phyloP scores from a whole-genome alignment of 2,113 vertebrate species.

The Pseudopipra pipra region DNA sequence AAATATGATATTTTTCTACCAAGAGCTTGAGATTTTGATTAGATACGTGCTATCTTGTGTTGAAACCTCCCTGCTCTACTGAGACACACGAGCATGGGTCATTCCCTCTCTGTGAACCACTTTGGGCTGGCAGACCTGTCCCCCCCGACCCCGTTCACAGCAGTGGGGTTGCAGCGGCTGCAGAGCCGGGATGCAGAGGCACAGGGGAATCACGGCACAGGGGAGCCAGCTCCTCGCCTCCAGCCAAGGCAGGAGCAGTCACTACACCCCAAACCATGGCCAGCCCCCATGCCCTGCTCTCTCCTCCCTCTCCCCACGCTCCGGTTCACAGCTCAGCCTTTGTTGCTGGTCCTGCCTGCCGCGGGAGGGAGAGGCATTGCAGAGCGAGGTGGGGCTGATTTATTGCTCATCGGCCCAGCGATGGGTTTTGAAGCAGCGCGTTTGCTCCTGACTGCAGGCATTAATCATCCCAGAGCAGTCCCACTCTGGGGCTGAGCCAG shows the following conservation, averaged over 20 bases:
- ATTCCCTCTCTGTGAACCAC: background rate
- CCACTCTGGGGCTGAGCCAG: constrained; percentile 15
- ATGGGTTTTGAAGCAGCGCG: constrained; percentile 20
- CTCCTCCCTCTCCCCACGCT: background rate
- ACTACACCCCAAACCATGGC: background rate
- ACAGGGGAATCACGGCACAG: fast-evolving
- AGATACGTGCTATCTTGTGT: background rate
- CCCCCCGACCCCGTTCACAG: background rate
- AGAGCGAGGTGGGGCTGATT: constrained; percentile 63
- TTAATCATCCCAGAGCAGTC: constrained; percentile 49
- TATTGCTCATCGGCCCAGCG: constrained; percentile 12
- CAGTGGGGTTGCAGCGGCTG: fast-evolving
- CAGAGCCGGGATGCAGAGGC: fast-evolving
- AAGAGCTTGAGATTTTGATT: background rate
- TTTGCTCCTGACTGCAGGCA: constrained; percentile 56
- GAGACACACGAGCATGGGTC: fast-evolving
- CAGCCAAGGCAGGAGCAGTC: background rate
- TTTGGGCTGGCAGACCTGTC: fast-evolving
- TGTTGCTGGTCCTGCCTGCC: background rate
- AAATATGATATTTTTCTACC: background rate
- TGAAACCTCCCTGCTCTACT: background rate
- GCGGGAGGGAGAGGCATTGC: constrained; percentile 22
- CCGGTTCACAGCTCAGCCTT: background rate
- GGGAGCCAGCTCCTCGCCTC: background rate
- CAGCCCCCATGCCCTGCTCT: background rate